Percentiles rank a stretch among this genome's conserved stretches.
phyloP scores from a whole-genome alignment of 2,113 vertebrate species.

The Nothocercus julius region DNA sequence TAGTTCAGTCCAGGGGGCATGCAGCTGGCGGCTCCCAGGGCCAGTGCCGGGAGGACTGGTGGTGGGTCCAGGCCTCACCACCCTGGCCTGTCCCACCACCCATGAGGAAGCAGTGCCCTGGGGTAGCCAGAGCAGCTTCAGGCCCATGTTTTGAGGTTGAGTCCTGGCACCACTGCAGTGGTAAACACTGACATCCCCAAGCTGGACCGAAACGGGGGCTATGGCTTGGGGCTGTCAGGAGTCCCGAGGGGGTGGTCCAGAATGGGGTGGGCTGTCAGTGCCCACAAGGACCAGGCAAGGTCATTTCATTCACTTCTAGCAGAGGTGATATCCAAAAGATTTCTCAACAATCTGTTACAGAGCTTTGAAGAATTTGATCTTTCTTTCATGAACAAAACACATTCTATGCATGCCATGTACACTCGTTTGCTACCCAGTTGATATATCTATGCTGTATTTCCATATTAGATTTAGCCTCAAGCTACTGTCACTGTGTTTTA shows the following conservation, averaged over 20 bases:
- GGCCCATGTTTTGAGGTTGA: neutral
- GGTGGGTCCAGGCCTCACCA: neutral
- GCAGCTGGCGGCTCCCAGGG: neutral
- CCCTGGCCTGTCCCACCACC: too few species aligned
- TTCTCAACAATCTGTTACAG: neutral
- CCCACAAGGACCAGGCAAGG: accelerated
- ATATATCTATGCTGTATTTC: neutral
- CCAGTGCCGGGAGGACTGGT: neutral
- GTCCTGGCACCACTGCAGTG: neutral
- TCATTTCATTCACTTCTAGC: neutral
- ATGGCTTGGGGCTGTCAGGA: too few species aligned
- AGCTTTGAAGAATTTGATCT: neutral
- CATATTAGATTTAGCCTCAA: neutral
- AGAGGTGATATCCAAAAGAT: neutral
- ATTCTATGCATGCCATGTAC: neutral
- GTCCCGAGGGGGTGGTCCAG: too few species aligned
- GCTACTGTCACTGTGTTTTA: neutral
- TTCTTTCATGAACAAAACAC: neutral
- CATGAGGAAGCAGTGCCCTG: neutral
- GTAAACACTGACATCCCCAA: neutral
- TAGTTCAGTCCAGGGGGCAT: accelerated
- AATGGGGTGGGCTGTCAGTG: too few species aligned
- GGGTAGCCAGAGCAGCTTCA: neutral
- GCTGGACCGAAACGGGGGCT: neutral
- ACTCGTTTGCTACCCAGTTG: neutral